Evolutionary conservation across 2,888 invertebrate species (phyloP).

Genomic region (Melitaea athalia): DNA sequence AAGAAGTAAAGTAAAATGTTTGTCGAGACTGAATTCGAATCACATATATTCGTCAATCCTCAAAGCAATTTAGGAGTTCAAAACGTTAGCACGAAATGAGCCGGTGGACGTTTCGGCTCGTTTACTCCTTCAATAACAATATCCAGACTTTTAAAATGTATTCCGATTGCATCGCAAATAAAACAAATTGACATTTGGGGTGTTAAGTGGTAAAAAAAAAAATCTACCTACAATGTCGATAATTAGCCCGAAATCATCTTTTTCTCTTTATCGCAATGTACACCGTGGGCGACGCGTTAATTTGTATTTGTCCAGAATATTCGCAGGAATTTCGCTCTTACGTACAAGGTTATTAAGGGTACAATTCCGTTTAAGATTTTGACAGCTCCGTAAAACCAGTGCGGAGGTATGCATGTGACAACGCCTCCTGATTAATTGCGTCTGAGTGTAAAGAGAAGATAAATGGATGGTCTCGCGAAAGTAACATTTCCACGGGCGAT

Average conservation of each 20-base stretch:
- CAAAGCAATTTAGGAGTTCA: background rate
- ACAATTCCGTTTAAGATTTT: constrained; percentile 42
- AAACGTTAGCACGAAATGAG: background rate
- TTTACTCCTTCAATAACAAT: constrained; percentile 29
- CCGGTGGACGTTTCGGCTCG: background rate
- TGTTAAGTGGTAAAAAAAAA: constrained; percentile 74
- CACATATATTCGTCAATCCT: background rate
- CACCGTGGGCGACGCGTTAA: constrained; percentile 46
- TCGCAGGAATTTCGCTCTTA: constrained; percentile 40
- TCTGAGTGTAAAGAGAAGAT: constrained; percentile 72
- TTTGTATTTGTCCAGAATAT: constrained; percentile 39
- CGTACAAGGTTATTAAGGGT: constrained; percentile 35
- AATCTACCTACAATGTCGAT: constrained; percentile 62
- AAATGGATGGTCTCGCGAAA: constrained; percentile 57
- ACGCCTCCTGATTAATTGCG: constrained; percentile 78
- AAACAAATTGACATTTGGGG: constrained; percentile 66
- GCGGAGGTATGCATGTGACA: constrained; percentile 63
- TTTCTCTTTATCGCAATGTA: constrained; percentile 74
- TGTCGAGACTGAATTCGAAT: background rate
- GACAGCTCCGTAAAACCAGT: constrained; percentile 45
- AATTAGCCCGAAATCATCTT: constrained; percentile 79
- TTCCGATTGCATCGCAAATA: constrained; percentile 50
- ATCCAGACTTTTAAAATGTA: constrained; percentile 41
- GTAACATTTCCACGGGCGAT: constrained; percentile 26
- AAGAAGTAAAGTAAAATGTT: background rate